Percentiles rank a stretch among this genome's conserved stretches.
Conservation (phyloP, 2,888 invertebrate species). For the Junonia oenone region DNA sequence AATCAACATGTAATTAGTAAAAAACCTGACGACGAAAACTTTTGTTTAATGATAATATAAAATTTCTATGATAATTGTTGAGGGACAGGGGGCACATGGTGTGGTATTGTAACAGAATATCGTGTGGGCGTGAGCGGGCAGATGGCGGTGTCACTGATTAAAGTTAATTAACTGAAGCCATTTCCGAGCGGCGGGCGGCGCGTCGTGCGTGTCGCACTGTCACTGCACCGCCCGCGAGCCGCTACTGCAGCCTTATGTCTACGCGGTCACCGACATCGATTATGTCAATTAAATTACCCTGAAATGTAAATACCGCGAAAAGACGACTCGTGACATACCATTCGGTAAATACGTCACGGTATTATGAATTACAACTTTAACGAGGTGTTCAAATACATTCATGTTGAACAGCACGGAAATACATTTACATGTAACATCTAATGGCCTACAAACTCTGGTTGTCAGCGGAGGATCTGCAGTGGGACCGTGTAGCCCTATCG, state of each 20-base stretch:
- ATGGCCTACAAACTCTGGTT: conserved; percentile 28
- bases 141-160: conserved; percentile 74
- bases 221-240: conserved; percentile 7
- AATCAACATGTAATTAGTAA: neutral
- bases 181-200: conserved; percentile 54
- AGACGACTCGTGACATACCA: neutral
- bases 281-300: conserved; percentile 2
- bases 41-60: conserved; percentile 19
- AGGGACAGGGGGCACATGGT: conserved; percentile 32
- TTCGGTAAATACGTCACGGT: neutral
- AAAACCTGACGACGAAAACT: neutral
- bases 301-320: neutral
- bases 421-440: neutral
- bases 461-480: conserved; percentile 25
- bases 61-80: conserved; percentile 41
- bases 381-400: no score
- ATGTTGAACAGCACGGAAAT: neutral
- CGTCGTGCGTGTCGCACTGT: conserved; percentile 33
- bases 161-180: conserved; percentile 80
- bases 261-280: conserved; percentile 22
- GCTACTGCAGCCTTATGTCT: conserved; percentile 26
- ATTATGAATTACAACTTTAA: no score
- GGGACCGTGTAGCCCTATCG: conserved; percentile 29
- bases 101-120: conserved; percentile 59
- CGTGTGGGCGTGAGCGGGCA: conserved; percentile 68